phyloP scores from a whole-genome alignment of 2,888 invertebrate genomes.

The Sipunculus nudus region DNA sequence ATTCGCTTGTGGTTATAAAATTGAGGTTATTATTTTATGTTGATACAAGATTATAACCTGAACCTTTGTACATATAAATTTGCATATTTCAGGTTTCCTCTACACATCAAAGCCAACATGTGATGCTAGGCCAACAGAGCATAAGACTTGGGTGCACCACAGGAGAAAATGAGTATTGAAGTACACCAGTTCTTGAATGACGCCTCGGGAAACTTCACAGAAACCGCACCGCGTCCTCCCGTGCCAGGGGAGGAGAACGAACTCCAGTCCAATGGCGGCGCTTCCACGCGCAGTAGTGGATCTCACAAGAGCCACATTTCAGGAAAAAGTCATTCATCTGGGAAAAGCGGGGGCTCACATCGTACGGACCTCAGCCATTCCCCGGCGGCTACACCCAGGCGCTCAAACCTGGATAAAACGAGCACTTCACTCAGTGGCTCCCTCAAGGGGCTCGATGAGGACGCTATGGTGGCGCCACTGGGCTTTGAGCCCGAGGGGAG shows the following conservation, averaged over 20 bases:
- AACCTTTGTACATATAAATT: not conserved
- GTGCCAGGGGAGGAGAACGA: slow-evolving; percentile 65
- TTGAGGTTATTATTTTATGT: not conserved
- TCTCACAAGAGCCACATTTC: slow-evolving; percentile 55
- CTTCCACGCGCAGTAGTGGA: slow-evolving; percentile 58
- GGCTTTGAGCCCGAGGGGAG: slow-evolving; percentile 73
- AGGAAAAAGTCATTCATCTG: slow-evolving; percentile 26
- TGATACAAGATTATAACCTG: not conserved
- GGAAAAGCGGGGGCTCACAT: slow-evolving; percentile 40
- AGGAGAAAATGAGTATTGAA: slow-evolving; percentile 28
- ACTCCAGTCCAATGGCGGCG: slow-evolving; percentile 59
- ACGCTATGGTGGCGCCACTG: slow-evolving; percentile 67
- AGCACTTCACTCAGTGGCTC: slow-evolving; percentile 33
- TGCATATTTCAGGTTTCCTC: not conserved
- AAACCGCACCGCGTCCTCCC: slow-evolving; percentile 61
- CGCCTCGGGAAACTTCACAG: slow-evolving; percentile 61
- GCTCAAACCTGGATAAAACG: slow-evolving; percentile 56
- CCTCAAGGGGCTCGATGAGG: slow-evolving; percentile 30
- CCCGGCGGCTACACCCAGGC: slow-evolving; percentile 58
- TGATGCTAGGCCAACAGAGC: not conserved
- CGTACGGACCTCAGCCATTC: slow-evolving; percentile 53
- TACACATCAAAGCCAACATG: no score
- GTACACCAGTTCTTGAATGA: slow-evolving; percentile 45
- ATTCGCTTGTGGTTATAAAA: no score
- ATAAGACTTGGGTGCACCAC: no score